Base-by-base conservation (phyloP, 2,888 invertebrate genomes). In the Diarsia rubi region DNA sequence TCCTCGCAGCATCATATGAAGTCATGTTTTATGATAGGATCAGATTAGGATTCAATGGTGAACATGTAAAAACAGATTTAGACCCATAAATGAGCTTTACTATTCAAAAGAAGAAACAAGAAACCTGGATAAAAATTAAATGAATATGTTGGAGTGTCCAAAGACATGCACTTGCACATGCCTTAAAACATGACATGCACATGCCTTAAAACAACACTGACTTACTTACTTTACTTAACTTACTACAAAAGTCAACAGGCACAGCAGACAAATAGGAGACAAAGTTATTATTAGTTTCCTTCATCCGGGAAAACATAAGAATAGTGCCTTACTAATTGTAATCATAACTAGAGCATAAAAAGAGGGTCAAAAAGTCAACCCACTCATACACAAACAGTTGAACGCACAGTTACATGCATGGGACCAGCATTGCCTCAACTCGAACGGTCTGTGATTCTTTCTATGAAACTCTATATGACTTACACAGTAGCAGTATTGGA, bases 21-120 rank as follows among this genome's bases (percentile, higher is more conserved):
- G 59, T 65, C 68, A 44, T 77, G 72, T 78, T 69, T 57, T 44
- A 77, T 37, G 71, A 68, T 77, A 57, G 62, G 31, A 54, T 31
- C 27, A 16, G 42, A 37, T 83, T 63, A 59, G 27, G 24, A 60
- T 73, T 69, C 21, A 44, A 82, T 31, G 2, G 42, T n/a, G 37
- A 76, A 65, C 37, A 47, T 67, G 8, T 69, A 44, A 49, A 54
- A 60, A 27, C 21, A 31, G 63, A 69, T 63, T 65, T 69, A 57
- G 19, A 19, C 21, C 16, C 19, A 16, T 49, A 6, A 45, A n/a
- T 16, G 1, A 4, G 24, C 0, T 19, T 42, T 19, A 37, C 44
- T 49, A 49, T 57, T 24, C 12, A 19, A 21, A 9, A n/a, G n/a
- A 14, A 0, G 11, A 6, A 59, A 21, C 27, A 47, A 12, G 45